Conservation (phyloP, 2,113 vertebrate genomes). For the Alligator mississippiensis region DNA sequence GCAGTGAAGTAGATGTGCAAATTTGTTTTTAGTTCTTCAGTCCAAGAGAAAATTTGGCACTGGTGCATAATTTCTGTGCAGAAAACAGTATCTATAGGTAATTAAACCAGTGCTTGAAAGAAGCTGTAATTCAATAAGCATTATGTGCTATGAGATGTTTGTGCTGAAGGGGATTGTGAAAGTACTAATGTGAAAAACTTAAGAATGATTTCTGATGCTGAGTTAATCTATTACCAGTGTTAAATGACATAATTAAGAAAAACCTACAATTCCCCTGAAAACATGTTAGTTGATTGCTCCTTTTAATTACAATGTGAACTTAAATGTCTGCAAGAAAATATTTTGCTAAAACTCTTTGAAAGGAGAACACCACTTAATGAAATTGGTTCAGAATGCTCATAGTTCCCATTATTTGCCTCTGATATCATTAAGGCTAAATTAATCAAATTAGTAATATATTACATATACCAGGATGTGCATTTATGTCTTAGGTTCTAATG, state of each 20-base stretch:
- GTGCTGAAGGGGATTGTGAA: constrained; percentile 24
- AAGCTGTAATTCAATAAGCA: background rate
- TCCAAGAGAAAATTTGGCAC: constrained; percentile 30
- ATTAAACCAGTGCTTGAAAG: background rate
- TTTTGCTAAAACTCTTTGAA: background rate
- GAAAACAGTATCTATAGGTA: background rate
- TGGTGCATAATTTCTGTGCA: background rate
- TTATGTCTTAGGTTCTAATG: background rate
- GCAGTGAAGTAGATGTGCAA: background rate
- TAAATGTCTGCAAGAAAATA: background rate
- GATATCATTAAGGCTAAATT: background rate
- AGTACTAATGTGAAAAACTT: constrained; percentile 21
- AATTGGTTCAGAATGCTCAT: background rate
- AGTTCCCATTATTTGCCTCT: background rate
- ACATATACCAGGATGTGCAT: background rate
- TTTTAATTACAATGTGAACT: background rate
- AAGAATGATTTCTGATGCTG: constrained; percentile 1
- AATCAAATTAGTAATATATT: background rate
- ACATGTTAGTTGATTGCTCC: background rate
- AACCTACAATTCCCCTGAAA: background rate
- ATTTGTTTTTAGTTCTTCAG: constrained; percentile 11
- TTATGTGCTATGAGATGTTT: background rate
- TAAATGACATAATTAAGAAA: background rate
- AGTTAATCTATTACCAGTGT: background rate
- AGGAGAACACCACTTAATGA: background rate